phyloP scores from a whole-genome alignment of 2,888 invertebrate species.

The Caenorhabditis uteleia region DNA sequence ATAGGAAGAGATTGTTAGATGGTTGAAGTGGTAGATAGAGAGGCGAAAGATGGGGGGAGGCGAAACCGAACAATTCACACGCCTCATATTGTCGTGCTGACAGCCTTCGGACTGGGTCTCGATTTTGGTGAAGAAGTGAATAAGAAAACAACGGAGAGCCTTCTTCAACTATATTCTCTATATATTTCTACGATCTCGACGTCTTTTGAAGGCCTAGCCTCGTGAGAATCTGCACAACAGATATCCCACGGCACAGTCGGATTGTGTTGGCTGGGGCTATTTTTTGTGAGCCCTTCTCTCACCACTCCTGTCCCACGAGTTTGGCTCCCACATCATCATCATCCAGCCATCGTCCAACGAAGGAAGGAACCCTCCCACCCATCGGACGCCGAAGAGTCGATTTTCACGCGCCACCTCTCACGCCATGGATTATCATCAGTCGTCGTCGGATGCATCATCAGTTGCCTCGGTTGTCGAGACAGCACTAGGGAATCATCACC shows the following conservation, averaged over 20 bases:
- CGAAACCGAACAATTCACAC: slow-evolving; percentile 1
- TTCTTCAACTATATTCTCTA: background rate
- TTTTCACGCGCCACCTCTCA: slow-evolving; percentile 12
- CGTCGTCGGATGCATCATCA: slow-evolving; percentile 2
- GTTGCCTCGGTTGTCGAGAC: slow-evolving; percentile 22
- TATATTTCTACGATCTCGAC: background rate
- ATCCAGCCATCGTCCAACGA: slow-evolving; percentile 2
- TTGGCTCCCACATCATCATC: background rate
- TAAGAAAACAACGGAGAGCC: too few species aligned
- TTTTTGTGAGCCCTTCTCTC: too few species aligned
- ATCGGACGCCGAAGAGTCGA: slow-evolving; percentile 6
- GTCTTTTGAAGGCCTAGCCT: background rate
- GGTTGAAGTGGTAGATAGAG: too few species aligned
- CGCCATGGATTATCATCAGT: slow-evolving; percentile 30
- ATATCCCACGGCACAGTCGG: background rate
- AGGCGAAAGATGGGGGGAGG: background rate
- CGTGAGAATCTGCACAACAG: background rate
- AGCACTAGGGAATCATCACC: too few species aligned
- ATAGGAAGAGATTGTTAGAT: too few species aligned
- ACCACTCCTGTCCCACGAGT: background rate
- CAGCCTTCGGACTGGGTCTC: too few species aligned
- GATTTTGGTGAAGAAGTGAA: too few species aligned
- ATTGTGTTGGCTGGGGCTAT: too few species aligned
- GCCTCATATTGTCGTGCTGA: slow-evolving; percentile 7
- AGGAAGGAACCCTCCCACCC: background rate